Base-by-base conservation (phyloP, 2,888 invertebrate genomes). In the Drosophila prostipennis region DNA sequence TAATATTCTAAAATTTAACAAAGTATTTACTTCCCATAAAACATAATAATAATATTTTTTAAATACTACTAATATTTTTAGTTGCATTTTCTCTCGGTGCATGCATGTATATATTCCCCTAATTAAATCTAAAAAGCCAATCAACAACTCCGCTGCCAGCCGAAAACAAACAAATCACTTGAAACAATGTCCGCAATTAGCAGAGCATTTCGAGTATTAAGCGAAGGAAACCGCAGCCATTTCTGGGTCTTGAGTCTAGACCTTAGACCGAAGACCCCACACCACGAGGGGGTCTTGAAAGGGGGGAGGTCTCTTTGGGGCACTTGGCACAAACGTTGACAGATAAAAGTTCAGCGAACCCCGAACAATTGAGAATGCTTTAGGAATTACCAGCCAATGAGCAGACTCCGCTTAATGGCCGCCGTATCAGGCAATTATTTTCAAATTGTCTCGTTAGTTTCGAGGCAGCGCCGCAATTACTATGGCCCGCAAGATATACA, bases 261-360 rank as follows among this genome's bases (percentile, higher is more conserved):
- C 32, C 16, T 34, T 11, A 1, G 49, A 37, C 11, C 6, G 26
- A 26, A 51, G 77, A 79, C 79, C 84, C 6, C 81, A 80, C 85
- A 81, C 34, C 45, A 65, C 16, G 65, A 34, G 42, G 14, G 29
- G 29, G 19, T 51, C 10, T 29, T 32, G 26, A 19, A 23, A 42
- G 60, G 45, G 34, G 69, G 63, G 59, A 74, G 26, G 26, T 26
- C 26, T 26, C 26, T 6, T 26, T 26, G 16, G 16, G 19, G 57
- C 58, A 72, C 82, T 79, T 65, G 26, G 19, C n/a, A 72, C 34
- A 79, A 61, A 71, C 43, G 74, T 73, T 79, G 75, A 72, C 69
- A 77, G 84, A 86, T 83, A 88, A 82, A 67, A 84, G 86, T 88
- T 77, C 87, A 78, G 76, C 85, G 89, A 86, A 88, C 86, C 79